phyloP scores from a whole-genome alignment of 1,140 invertebrate genomes.

The Euschistus heros region DNA sequence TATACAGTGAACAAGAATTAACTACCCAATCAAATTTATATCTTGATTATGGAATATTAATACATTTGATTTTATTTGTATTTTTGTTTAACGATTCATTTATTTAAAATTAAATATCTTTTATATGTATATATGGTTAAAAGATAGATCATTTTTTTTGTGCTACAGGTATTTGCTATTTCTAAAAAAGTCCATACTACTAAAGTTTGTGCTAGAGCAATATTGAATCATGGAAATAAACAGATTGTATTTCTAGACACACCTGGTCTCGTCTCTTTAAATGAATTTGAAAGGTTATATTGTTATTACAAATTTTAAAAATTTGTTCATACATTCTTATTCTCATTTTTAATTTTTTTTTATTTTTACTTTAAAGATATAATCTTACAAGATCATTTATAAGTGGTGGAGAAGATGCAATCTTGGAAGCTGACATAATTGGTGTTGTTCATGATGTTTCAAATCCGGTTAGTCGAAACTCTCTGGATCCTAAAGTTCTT shows the following conservation, averaged over 20 bases:
- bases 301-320: conserved; percentile 6
- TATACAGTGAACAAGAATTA: no score
- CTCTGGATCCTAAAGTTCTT: conserved; percentile 56
- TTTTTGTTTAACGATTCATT: neutral
- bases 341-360: neutral
- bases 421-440: conserved; percentile 67
- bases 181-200: conserved; percentile 89
- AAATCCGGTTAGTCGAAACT: conserved; percentile 52
- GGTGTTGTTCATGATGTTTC: conserved; percentile 77
- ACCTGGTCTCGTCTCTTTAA: conserved; percentile 57
- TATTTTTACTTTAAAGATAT: conserved; percentile 41
- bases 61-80: no score
- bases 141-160: neutral
- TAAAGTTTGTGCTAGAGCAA: conserved; percentile 53
- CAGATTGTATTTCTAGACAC: conserved; percentile 86
- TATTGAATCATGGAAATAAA: conserved; percentile 57
- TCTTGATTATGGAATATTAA: no score
- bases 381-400: conserved; percentile 54
- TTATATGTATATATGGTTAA: conserved; percentile 32
- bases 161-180: conserved; percentile 65
- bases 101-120: conserved; percentile 34
- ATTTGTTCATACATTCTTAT: conserved; percentile 20
- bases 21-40: no score
- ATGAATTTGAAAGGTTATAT: conserved; percentile 3
- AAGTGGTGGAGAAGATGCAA: conserved; percentile 48